Base-by-base conservation (phyloP, 2,888 invertebrate genomes). In the Plutella xylostella region DNA sequence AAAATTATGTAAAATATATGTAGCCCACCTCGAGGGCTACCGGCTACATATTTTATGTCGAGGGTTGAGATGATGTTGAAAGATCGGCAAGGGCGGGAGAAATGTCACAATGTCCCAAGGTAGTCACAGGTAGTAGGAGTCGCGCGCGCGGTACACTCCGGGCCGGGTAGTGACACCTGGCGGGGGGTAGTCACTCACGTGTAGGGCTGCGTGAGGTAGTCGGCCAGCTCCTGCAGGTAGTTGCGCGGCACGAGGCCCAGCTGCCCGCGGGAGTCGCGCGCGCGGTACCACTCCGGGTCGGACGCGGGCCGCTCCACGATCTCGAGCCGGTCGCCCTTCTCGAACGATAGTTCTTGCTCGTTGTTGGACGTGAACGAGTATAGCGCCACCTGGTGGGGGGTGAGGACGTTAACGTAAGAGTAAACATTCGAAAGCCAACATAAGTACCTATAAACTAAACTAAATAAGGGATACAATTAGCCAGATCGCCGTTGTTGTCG, bases 251-350 rank as follows among this genome's bases (percentile, higher is more conserved):
- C 97, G 58, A 99, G 89, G 45, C 98, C 98, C 50, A 94, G 88
- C 77, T 93, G 93, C 5, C 98, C 98, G 71, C 92, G 91, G 45
- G 90, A 89, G 85, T 98, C 98, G 40, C 97, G 87, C 45, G 98
- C 98, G 68, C 94, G 93, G 87, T 92, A 96, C 99, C 99, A 99
- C 85, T 99, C 98, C 7, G 99, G 98, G 87, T 99, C 99, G 51
- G 96, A 93, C 5, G 93, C 90, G 7, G 98, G 98, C 66, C 97
- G 91, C 84, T 98, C 98, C 52, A 99, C 87, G 57, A 99, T 96
- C 82, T 98, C 97, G 55, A 99, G 85, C 42, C 95, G 89, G 80
- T 99, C 98, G 43, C 97, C 97, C 70, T 98, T 98, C 72, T 97
- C 96, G 75, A 98, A 98, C 54, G 95, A 94, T 56, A 98, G 80